Base-by-base conservation (phyloP, 92 coral and sea anemone genomes). In the Porites rus region DNA sequence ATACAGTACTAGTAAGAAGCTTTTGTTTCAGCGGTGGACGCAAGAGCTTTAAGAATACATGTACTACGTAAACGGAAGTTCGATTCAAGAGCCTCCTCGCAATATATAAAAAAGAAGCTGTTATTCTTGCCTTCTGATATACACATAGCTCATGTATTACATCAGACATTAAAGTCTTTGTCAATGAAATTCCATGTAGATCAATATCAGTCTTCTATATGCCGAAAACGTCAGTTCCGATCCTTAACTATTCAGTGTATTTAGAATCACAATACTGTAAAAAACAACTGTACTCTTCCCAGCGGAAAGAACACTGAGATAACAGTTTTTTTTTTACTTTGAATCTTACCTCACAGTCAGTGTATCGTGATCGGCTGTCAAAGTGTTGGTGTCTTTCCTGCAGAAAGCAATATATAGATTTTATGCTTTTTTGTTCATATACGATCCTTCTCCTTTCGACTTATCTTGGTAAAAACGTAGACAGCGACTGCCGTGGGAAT, bases 121-220 rank as follows among this genome's bases (percentile, higher is more conserved):
- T 38, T 38, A 3, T 38, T 38, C 5, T 38, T 38, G 46, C 46
- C 61, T 12, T 14, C 2, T 46, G 8, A 19, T 16, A 8, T 17
- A 67, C 60, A 13, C 76, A 52, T 38, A 76, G 17, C 25, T 7
- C 60, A 11, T 52, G 69, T 28, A 56, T 53, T 68, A n/a, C 64
- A 14, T 67, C 7, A 12, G 54, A 51, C 6, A 14, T n/a, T 74
- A 20, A 46, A 54, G 24, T 66, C 67, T 54, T n/a, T 71, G 54
- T 51, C 58, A 58, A 70, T 77, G 38, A 51, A 80, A 17, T 81
- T 28, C 69, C 24, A 66, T 24, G 22, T 67, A 22, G 59, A 38
- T 58, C 86, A 43, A 69, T 81, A 81, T 81, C 77, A 70, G 59
- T 12, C 6, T 8, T 69, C 14, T 1, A 22, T 22, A 58, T 19